Percentiles rank a stretch among this genome's conserved stretches.
Conservation (phyloP, 2,888 invertebrate species). For the Ceraclea dissimilis region DNA sequence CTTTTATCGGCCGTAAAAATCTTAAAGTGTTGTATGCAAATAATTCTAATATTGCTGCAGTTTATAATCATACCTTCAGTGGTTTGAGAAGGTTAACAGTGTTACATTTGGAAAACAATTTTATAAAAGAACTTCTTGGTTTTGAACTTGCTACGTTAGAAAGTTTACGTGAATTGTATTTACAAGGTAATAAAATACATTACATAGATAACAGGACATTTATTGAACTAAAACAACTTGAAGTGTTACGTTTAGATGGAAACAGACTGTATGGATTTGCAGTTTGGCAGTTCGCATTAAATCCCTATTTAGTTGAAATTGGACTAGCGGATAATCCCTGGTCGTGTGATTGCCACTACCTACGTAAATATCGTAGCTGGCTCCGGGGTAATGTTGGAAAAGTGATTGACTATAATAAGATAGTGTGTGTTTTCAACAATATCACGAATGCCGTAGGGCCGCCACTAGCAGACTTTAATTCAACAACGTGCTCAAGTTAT, state of each 20-base stretch:
- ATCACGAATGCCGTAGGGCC: conserved; percentile 63
- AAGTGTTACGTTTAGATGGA: conserved; percentile 77
- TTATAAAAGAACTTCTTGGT: conserved; percentile 69
- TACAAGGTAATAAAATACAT: conserved; percentile 78
- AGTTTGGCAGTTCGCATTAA: conserved; percentile 76
- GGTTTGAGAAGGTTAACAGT: conserved; percentile 71
- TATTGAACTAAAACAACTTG: conserved; percentile 68
- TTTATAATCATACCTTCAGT: conserved; percentile 87
- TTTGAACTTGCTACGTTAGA: conserved; percentile 77
- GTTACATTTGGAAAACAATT: conserved; percentile 83
- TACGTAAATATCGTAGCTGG: conserved; percentile 73
- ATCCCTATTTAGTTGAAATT: conserved; percentile 82
- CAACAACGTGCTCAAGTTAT: conserved; percentile 66
- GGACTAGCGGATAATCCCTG: conserved; percentile 78
- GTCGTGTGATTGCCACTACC: conserved; percentile 85
- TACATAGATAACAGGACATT: conserved; percentile 83
- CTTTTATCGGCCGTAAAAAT: conserved; percentile 88
- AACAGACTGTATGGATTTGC: conserved; percentile 76
- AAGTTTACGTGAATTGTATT: conserved; percentile 75
- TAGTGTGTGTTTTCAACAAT: conserved; percentile 70
- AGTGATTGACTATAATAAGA: conserved; percentile 68
- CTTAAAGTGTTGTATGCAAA: conserved; percentile 81
- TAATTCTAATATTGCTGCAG: conserved; percentile 75
- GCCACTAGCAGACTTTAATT: conserved; percentile 68
- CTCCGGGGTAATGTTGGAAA: conserved; percentile 71